Evolutionary conservation across 2,113 vertebrate species (phyloP).

Genomic region (Hucho hucho): DNA sequence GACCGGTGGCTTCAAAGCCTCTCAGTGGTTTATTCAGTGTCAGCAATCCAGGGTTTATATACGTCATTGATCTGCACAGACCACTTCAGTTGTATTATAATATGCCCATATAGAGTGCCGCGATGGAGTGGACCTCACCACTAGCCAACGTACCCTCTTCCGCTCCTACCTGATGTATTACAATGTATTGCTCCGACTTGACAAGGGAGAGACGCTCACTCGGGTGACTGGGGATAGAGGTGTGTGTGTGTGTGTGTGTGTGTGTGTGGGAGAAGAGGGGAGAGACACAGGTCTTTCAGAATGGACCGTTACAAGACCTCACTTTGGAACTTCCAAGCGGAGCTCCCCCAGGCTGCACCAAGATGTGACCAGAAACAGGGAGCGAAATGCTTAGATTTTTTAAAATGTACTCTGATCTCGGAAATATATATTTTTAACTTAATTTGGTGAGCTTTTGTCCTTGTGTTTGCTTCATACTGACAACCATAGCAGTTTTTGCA

Average conservation of each 20-base stretch:
- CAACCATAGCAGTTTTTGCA: not conserved
- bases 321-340: no score
- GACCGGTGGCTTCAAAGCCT: no score
- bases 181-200: conserved; percentile 51
- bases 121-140: not conserved
- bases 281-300: conserved; percentile 23
- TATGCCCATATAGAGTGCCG: not conserved
- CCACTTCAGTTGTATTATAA: conserved; percentile 4
- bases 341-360: conserved; percentile 11
- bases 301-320: conserved; percentile 33
- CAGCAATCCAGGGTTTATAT: no score
- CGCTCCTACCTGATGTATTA: conserved; percentile 65
- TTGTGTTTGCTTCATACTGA: not conserved
- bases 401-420: no score
- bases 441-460: not conserved
- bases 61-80: not conserved
- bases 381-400: conserved; percentile 65
- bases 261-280: conserved; percentile 19
- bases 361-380: conserved; percentile 67
- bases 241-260: conserved; percentile 15
- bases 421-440: not conserved
- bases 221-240: conserved; percentile 26
- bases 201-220: conserved; percentile 71
- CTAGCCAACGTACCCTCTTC: conserved; percentile 60
- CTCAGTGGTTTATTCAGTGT: no score